Base-by-base conservation (phyloP, 1,140 invertebrate genomes). In the Trichomalopsis sarcophagae region DNA sequence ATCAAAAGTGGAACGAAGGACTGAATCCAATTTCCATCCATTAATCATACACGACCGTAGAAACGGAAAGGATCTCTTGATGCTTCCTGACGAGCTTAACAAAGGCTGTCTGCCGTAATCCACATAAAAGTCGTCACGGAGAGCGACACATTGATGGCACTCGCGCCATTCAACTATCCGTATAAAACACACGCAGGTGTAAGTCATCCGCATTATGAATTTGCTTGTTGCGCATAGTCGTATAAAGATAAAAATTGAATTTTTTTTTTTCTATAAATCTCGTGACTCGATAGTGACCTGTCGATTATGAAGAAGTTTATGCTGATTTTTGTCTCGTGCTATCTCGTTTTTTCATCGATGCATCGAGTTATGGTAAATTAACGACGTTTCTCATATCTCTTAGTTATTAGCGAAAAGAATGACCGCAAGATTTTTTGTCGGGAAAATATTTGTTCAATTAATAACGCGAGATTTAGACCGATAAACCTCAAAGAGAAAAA, bases 361-460 rank as follows among this genome's bases (percentile, higher is more conserved):
- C 36, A 47, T 71, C 66, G 13, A 69, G 75, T 55, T 78, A 21
- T 78, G 82, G 82, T 84, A 84, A 84, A 78, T 50, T 84, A 17
- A 4, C 55, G 11, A 55, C 50, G 50, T 27, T 55, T 5, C 55
- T 5, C 55, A 9, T 44, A 7, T 62, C 2, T 62, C 6, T 44
- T 44, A 44, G 1, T 44, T 44, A 44, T 44, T 44, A 10, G 6
- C 11, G 40, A 44, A 44, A 44, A 44, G 40, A 44, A 44, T 9
- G 7, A 44, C 10, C 40, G 40, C 10, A 11, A 44, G 40, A 44
- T 9, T 44, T 44, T 44, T 9, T 10, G 40, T 36, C 33, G 40
- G 10, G 9, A 9, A 44, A 44, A 44, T 44, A 44, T 44, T 44
- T 44, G 40, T 44, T 44, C 10, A 44, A 7, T 44, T 44, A 44